Percentiles rank a stretch among this genome's conserved stretches.
These are phyloP conservation scores for Gallinago nigripennis DNA, from an alignment of 2,797 vertebrate genomes.

Conservation along the genomic window DNA sequence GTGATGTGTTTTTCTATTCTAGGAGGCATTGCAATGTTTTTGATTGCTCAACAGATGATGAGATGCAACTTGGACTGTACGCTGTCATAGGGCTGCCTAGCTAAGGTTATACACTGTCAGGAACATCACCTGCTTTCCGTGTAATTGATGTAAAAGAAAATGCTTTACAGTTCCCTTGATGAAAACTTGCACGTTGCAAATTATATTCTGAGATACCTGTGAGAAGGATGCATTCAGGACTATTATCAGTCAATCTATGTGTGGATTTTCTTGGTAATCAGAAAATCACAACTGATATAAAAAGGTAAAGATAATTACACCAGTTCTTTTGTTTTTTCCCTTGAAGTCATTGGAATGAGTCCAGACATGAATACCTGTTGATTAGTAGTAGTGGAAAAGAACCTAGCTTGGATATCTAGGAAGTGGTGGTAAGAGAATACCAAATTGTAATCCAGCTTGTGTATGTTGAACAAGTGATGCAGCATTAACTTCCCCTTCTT, in stretches of 20 bases:
- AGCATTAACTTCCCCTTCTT: neutral
- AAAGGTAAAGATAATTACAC: neutral
- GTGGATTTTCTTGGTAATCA: neutral
- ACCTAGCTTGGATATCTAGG: neutral
- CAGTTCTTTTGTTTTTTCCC: neutral
- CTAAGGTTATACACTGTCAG: neutral
- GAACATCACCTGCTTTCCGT: neutral
- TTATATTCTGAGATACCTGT: neutral
- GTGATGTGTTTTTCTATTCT: accelerated
- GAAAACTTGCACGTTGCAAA: neutral
- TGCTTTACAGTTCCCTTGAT: neutral
- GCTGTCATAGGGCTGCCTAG: neutral
- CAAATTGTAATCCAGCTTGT: neutral
- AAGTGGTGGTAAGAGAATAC: neutral
- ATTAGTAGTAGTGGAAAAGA: neutral
- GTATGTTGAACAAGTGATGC: neutral
- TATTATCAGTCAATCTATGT: neutral
- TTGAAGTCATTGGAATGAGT: neutral
- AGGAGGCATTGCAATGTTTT: neutral
- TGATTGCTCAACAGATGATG: neutral
- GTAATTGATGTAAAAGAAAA: neutral
- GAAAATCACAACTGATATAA: neutral
- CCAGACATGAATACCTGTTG: neutral
- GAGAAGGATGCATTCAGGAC: neutral
- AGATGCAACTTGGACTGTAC: neutral